phyloP scores from a whole-genome alignment of 2,888 invertebrate species.

The Cryptops parisi region DNA sequence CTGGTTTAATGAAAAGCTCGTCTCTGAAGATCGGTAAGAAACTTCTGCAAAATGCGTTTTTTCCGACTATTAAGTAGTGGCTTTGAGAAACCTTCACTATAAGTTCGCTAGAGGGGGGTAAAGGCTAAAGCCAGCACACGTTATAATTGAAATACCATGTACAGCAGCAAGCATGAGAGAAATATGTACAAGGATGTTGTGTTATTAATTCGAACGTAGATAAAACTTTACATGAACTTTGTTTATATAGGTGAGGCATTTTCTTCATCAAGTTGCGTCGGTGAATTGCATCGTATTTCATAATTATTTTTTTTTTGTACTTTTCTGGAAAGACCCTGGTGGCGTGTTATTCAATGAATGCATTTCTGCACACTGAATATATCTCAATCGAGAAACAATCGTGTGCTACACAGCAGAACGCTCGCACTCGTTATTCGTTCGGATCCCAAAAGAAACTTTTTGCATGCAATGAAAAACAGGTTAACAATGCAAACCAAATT shows the following conservation, averaged over 20 bases:
- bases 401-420: too few relatives aligned
- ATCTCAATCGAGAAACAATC: too few relatives aligned
- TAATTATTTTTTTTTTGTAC: neutral
- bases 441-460: too few relatives aligned
- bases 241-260: neutral
- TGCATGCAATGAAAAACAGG: too few relatives aligned
- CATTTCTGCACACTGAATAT: too few relatives aligned
- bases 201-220: neutral
- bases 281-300: neutral
- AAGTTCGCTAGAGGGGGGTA: neutral
- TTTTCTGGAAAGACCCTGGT: slow-evolving; percentile 1
- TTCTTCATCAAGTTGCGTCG: neutral
- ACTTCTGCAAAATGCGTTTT: too few relatives aligned
- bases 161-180: neutral
- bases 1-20: neutral
- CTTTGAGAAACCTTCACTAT: neutral
- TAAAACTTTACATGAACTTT: neutral
- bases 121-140: neutral
- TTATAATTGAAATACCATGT: neutral
- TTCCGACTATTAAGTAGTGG: neutral
- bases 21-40: neutral
- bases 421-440: too few relatives aligned
- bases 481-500: too few relatives aligned
- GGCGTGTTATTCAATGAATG: too few relatives aligned
- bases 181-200: neutral